Base-by-base conservation (phyloP, 2,888 invertebrate genomes). In the Aquatica leii region DNA sequence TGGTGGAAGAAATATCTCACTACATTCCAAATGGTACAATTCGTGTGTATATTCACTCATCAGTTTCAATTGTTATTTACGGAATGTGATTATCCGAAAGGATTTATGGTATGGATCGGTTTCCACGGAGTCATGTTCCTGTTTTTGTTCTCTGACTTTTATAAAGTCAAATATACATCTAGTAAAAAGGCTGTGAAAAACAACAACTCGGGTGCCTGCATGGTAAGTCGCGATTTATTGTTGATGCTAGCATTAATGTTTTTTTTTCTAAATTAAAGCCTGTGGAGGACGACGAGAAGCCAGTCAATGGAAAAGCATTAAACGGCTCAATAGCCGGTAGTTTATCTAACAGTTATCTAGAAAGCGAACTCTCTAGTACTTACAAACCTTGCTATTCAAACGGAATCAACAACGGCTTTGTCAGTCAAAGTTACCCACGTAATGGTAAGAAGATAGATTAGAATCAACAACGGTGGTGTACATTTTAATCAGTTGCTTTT, bases 1-100 rank as follows among this genome's bases (percentile, higher is more conserved):
- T 97, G 97, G 97, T 98, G 97, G 97, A 98, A 97, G 84, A 95
- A 94, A 78, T 94, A 97, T 82, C 88, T 98, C 75, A 97, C 97
- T 62, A 90, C 90, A 70, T 90, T 97, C 85, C 97, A 97, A 86
- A 96, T 98, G 91, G 95, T 95, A 49, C 97, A 97, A 85, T 97
- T 97, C 84, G 91, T 96, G 74, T 84, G 91, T 77, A 96, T 97
- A 78, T 94, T 97, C 84, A 86, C 86, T 53, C 97, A 97, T 83
- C 95, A 95, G 80, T 92, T 95, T 84, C 95, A 95, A 81, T 86
- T 97, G 69, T 81, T 97, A 71, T 93, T 95, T 87, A 89, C 89
- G 69, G 93, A 94, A 66, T 97, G 97, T 83, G 89, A 94, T 80
- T 97, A 97, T 83, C 97, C 97, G 5, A 90, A 91, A 74, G 88